A percentile compares a stretch with the other conserved stretches of the same genome.
These are phyloP conservation scores for Poecilia wingei DNA, from an alignment of 2,797 vertebrate genomes.

Conservation along the genomic window DNA sequence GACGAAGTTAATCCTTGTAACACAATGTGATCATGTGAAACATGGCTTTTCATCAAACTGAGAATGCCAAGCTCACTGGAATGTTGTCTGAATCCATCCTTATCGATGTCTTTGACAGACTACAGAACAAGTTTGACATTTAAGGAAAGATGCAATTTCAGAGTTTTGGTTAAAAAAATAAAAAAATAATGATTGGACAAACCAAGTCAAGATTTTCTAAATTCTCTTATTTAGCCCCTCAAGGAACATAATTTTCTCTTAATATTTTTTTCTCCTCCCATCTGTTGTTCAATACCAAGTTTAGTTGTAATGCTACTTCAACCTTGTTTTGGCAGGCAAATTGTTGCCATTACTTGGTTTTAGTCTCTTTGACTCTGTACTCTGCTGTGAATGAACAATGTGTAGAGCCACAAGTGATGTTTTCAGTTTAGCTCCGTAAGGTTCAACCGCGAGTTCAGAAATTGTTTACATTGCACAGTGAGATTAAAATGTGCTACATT, in stretches of 20 bases:
- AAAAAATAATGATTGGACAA: not conserved
- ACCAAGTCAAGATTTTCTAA: not conserved
- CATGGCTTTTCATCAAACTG: not conserved
- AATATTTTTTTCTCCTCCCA: not conserved
- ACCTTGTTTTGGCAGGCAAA: not conserved
- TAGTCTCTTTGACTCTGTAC: not conserved
- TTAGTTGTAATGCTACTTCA: not conserved
- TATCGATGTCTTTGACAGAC: not conserved
- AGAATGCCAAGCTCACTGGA: not conserved
- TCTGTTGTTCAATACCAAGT: not conserved
- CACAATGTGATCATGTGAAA: slow-evolving; percentile 25
- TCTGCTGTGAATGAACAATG: not conserved
- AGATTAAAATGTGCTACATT: not conserved
- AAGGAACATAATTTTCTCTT: not conserved
- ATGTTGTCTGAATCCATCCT: not conserved
- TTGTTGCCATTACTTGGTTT: not conserved
- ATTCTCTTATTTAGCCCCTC: not conserved
- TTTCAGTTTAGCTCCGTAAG: not conserved
- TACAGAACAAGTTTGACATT: not conserved
- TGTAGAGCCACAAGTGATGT: not conserved
- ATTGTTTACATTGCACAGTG: not conserved
- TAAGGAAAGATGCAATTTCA: not conserved
- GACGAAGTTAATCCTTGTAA: slow-evolving; percentile 17
- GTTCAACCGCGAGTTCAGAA: not conserved
- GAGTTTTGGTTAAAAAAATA: not conserved